These are phyloP conservation scores for Eonycteris spelaea DNA, from an alignment of 2,113 vertebrate genomes.

Conservation along the genomic window DNA sequence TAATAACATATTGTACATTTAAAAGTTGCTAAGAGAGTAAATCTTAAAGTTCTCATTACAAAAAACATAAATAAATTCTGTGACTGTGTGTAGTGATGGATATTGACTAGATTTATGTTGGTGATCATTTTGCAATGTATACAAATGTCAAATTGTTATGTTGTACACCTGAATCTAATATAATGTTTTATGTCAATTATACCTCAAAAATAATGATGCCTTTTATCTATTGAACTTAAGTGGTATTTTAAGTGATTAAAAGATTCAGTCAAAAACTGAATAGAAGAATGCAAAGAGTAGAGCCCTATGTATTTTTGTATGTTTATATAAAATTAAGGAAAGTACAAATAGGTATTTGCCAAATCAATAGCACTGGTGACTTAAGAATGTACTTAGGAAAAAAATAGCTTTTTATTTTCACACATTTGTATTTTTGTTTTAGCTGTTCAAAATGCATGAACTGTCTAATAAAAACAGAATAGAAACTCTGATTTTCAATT, in stretches of 20 bases:
- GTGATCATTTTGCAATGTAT: background rate
- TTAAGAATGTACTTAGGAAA: background rate
- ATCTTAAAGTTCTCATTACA: background rate
- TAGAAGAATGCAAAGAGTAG: background rate
- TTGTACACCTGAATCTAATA: background rate
- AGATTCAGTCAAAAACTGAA: background rate
- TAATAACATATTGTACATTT: background rate
- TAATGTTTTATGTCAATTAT: background rate
- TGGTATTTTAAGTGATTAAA: background rate
- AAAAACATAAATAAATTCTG: background rate
- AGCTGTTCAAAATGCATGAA: background rate
- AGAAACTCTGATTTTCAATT: background rate
- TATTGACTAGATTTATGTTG: background rate
- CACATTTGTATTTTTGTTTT: background rate
- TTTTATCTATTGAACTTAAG: background rate
- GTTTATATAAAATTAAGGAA: background rate
- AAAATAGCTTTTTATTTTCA: background rate
- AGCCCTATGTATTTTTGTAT: background rate
- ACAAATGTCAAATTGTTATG: background rate
- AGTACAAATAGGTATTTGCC: background rate
- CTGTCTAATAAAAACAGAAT: background rate
- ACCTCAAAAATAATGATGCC: background rate
- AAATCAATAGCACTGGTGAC: background rate
- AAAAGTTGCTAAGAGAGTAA: background rate
- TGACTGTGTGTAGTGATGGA: background rate